Evolutionary conservation across 2,888 invertebrate species (phyloP).

Genomic region (Dynastes maya): DNA sequence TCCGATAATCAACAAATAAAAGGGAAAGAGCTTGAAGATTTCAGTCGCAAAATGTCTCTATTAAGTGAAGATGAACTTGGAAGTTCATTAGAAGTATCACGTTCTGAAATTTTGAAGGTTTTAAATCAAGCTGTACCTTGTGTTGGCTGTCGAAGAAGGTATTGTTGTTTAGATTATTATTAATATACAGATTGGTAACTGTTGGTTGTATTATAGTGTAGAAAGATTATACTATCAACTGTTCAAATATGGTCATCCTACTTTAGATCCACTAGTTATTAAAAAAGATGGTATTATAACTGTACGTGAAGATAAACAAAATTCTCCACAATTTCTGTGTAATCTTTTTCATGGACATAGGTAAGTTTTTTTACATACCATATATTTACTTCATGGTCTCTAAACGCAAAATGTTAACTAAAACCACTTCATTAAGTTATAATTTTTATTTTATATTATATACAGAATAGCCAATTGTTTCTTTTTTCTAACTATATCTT

Average conservation of each 20-base stretch:
- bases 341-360: constrained; percentile 91
- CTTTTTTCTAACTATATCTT: not conserved
- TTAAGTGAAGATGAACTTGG: constrained; percentile 85
- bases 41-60: constrained; percentile 85
- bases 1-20: constrained; percentile 87
- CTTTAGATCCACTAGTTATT: constrained; percentile 89
- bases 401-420: not conserved
- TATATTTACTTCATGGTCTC: not conserved
- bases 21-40: constrained; percentile 89
- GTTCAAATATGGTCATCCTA: constrained; percentile 87
- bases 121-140: constrained; percentile 94
- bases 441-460: constrained; percentile 8
- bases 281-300: constrained; percentile 84
- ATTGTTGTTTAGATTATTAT: constrained; percentile 58
- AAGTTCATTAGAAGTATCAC: constrained; percentile 86
- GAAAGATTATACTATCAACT: constrained; percentile 91
- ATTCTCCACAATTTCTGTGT: constrained; percentile 86
- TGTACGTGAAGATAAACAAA: constrained; percentile 84
- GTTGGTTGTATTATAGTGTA: constrained; percentile 75
- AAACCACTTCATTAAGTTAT: not conserved
- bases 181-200: too few species aligned
- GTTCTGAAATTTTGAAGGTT: constrained; percentile 86
- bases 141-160: constrained; percentile 95
- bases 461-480: not conserved
- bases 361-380: constrained; percentile 70